phyloP scores from a whole-genome alignment of 2,888 invertebrate species.

The Dynastes grantii region DNA sequence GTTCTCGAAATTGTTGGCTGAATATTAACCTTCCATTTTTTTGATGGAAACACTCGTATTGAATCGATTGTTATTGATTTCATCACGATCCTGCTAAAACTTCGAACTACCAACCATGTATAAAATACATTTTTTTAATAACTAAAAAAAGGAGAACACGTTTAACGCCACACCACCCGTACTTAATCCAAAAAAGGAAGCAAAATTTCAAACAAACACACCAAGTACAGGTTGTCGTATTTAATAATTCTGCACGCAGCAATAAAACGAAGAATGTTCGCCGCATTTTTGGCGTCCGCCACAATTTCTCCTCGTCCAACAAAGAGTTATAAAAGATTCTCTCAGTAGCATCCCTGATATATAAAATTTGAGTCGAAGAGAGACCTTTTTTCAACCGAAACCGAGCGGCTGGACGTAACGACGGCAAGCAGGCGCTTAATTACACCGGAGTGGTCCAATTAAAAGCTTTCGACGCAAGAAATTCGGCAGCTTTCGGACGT shows the following conservation, averaged over 20 bases:
- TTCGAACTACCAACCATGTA: too few species aligned
- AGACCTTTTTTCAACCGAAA: constrained; percentile 7
- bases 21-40: too few species aligned
- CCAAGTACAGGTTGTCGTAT: not conserved
- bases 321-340: constrained; percentile 43
- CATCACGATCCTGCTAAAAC: too few species aligned
- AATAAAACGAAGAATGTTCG: constrained; percentile 15
- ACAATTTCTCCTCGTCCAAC: constrained; percentile 9
- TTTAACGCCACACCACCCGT: too few species aligned
- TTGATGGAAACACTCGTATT: too few species aligned
- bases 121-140: too few species aligned
- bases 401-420: constrained; percentile 20
- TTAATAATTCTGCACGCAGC: constrained; percentile 15
- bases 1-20: too few species aligned
- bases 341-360: not conserved
- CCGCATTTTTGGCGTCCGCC: constrained; percentile 8
- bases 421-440: constrained; percentile 44
- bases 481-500: constrained; percentile 2
- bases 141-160: too few species aligned
- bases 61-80: too few species aligned
- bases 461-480: constrained; percentile 46
- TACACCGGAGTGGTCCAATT: constrained; percentile 46
- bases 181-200: too few species aligned
- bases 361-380: constrained; percentile 28
- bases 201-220: too few species aligned